Percentiles rank a stretch among this genome's conserved stretches.
Conservation (phyloP, 2,113 vertebrate genomes). For the Parotia lawesii region DNA sequence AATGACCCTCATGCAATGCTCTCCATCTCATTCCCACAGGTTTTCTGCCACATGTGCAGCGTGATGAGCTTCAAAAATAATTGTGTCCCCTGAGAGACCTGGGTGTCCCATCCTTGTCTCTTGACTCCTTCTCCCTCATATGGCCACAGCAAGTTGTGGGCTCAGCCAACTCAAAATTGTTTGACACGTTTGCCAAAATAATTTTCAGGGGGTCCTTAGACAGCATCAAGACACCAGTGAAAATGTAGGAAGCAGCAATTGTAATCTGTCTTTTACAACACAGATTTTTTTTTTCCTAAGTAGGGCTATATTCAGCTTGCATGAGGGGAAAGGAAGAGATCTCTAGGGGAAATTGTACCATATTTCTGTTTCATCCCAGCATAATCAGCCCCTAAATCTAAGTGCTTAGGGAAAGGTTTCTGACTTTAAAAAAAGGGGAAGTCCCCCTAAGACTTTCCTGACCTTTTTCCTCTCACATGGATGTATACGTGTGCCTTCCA, state of each 20-base stretch:
- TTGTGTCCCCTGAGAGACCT: neutral
- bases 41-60: neutral
- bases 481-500: neutral
- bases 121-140: neutral
- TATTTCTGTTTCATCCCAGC: neutral
- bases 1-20: neutral
- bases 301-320: neutral
- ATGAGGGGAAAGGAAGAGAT: neutral
- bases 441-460: neutral
- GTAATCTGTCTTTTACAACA: neutral
- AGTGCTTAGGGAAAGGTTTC: neutral
- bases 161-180: neutral
- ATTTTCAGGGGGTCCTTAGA: neutral
- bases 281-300: neutral
- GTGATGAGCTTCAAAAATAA: neutral
- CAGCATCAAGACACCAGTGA: neutral
- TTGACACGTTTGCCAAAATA: neutral
- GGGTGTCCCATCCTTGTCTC: neutral
- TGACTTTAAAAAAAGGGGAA: neutral
- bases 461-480: neutral
- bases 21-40: neutral
- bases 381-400: neutral
- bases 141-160: neutral
- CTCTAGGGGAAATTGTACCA: neutral
- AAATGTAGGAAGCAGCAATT: neutral